Conservation (phyloP, 2,888 invertebrate genomes). For the Rotaria socialis region DNA sequence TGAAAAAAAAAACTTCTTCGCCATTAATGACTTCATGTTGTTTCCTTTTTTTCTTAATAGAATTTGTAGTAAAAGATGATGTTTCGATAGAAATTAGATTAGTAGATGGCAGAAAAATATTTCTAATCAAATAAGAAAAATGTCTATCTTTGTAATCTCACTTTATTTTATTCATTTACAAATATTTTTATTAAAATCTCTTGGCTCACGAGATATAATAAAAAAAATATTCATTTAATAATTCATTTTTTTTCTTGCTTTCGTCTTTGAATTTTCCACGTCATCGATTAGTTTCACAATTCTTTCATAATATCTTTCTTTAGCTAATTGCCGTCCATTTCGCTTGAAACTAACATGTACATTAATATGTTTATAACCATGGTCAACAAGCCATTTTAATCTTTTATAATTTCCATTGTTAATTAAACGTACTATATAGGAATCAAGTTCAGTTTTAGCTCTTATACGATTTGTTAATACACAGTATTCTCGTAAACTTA, state of each 20-base stretch:
- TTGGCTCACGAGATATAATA: background rate
- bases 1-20: background rate
- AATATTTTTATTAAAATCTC: background rate
- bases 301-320: slow-evolving; percentile 40
- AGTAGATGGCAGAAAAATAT: background rate
- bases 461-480: slow-evolving; percentile 40
- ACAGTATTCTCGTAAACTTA: slow-evolving; percentile 45
- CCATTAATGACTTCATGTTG: background rate
- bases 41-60: background rate
- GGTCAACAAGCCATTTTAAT: slow-evolving; percentile 38
- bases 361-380: slow-evolving; percentile 46
- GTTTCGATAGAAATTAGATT: background rate
- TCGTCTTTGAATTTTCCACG: slow-evolving; percentile 36
- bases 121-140: background rate
- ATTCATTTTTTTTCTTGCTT: slow-evolving; percentile 43
- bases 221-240: slow-evolving; percentile 25
- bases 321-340: slow-evolving; percentile 38
- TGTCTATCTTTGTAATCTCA: background rate
- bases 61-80: background rate
- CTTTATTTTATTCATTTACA: background rate
- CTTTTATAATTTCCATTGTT: slow-evolving; percentile 40
- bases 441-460: slow-evolving; percentile 43
- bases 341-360: slow-evolving; percentile 35
- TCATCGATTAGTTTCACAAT: slow-evolving; percentile 46
- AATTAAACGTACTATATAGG: slow-evolving; percentile 41